phyloP scores from a whole-genome alignment of 2,113 vertebrate species.

The Vombatus ursinus region DNA sequence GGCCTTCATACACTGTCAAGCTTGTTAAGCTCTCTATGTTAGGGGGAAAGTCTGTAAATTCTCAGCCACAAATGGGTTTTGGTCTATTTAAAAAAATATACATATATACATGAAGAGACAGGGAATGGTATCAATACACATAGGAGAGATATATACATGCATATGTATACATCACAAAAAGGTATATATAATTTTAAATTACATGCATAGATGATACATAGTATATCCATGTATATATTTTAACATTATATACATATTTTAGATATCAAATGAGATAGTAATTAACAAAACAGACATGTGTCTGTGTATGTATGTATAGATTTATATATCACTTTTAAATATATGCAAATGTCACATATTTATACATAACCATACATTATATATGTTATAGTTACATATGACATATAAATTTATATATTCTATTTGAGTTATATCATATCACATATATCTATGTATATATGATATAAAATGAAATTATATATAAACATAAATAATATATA shows the following conservation, averaged over 20 bases:
- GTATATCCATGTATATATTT: background rate
- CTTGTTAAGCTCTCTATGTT: background rate
- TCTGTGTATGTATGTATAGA: background rate
- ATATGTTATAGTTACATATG: too few species aligned
- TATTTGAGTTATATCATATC: background rate
- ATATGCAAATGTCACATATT: background rate
- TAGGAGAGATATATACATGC: background rate
- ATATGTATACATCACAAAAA: background rate
- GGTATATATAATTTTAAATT: background rate
- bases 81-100: background rate
- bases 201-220: background rate
- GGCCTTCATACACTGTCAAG: constrained; percentile 1
- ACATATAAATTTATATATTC: background rate
- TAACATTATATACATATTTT: background rate
- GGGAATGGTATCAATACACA: background rate
- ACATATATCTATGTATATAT: background rate
- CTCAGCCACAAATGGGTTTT: background rate
- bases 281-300: background rate
- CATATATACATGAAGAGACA: background rate
- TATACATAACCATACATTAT: background rate
- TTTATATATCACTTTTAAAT: background rate
- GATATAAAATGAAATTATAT: too few species aligned
- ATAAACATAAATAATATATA: too few species aligned
- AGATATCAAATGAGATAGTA: background rate
- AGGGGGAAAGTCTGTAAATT: background rate